Percentiles rank a stretch among this genome's conserved stretches.
Evolutionary conservation across 2,888 invertebrate species (phyloP).

Genomic region (Apoda limacodes): DNA sequence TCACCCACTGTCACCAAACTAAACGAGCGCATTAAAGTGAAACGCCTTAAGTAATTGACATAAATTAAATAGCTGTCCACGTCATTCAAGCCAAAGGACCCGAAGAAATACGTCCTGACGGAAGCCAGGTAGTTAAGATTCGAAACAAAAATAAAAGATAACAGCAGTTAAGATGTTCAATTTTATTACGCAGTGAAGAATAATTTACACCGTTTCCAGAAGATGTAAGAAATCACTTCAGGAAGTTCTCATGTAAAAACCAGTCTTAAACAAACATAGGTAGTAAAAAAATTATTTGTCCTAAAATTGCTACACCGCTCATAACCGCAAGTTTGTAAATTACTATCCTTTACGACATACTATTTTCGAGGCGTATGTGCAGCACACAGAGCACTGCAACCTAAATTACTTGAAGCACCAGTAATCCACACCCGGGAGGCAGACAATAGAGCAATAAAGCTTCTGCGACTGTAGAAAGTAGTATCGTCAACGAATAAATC

Average conservation of each 20-base stretch:
- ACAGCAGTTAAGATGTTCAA: conserved; percentile 58
- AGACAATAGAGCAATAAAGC: conserved; percentile 65
- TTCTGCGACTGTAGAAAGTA: conserved; percentile 46
- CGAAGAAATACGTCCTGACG: conserved; percentile 48
- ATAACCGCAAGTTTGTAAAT: conserved; percentile 31
- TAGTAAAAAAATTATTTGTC: conserved; percentile 31
- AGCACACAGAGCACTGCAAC: conserved; percentile 43
- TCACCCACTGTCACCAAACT: conserved; percentile 54
- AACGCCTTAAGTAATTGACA: conserved; percentile 53
- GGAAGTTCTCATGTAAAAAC: too few species aligned
- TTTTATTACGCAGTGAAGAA: conserved; percentile 64
- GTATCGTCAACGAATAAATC: conserved; percentile 59
- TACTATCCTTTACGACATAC: conserved; percentile 40
- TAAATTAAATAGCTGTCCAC: conserved; percentile 63
- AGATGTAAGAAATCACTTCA: too few species aligned
- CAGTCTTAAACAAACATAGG: too few species aligned
- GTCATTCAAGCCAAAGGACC: conserved; percentile 56
- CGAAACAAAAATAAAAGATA: conserved; percentile 62
- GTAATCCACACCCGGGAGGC: conserved; percentile 42
- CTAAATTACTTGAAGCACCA: conserved; percentile 45
- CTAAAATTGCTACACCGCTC: conserved; percentile 25
- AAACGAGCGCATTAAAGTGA: conserved; percentile 62
- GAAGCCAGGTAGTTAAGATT: conserved; percentile 69
- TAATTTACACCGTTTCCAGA: too few species aligned
- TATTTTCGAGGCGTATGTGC: conserved; percentile 25